A percentile compares a stretch with the other conserved stretches of the same genome.
Conservation (phyloP, 2,888 invertebrate species). For the Mayetiola destructor region DNA sequence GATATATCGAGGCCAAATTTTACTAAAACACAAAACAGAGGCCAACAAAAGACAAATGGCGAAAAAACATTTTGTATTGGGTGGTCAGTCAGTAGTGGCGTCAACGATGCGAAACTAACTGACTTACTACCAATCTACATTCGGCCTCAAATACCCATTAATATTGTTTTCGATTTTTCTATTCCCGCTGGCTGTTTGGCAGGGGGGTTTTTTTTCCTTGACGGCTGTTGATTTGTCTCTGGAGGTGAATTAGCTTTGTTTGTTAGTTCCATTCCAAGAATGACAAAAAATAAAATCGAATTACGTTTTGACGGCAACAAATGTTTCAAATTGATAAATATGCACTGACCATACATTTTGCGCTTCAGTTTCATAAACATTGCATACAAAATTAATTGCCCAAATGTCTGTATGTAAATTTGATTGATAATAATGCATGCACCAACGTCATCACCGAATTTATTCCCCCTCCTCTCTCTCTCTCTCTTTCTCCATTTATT, state of each 20-base stretch:
- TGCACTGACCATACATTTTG: not conserved
- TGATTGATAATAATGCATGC: constrained; percentile 6
- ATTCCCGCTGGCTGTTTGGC: not conserved
- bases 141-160: not conserved
- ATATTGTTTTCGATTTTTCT: not conserved
- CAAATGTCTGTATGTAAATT: constrained; percentile 6
- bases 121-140: not conserved
- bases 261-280: not conserved
- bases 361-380: not conserved
- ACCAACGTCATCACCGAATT: not conserved
- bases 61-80: not conserved
- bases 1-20: not conserved
- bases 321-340: not conserved
- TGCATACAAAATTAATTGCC: not conserved
- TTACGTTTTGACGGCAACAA: not conserved
- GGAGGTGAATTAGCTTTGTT: not conserved
- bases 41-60: not conserved
- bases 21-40: not conserved
- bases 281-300: too few species aligned
- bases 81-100: not conserved
- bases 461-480: not conserved
- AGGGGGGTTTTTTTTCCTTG: not conserved
- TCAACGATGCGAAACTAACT: constrained; percentile 8
- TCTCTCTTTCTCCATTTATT: not conserved
- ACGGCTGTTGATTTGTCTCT: not conserved